Base-by-base conservation (phyloP, 1,140 invertebrate genomes). In the Agraylea sexmaculata region DNA sequence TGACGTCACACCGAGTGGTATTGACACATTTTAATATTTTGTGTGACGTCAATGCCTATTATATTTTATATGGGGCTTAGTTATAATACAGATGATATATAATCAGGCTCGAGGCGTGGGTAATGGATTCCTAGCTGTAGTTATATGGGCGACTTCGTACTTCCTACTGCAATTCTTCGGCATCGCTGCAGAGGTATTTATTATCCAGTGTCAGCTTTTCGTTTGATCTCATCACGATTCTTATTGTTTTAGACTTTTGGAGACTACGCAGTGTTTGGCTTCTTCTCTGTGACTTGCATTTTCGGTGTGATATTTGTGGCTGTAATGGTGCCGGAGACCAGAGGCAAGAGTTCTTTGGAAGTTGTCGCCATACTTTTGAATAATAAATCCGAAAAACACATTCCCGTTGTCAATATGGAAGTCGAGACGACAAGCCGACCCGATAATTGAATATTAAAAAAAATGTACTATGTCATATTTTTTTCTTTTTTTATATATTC, bases 91-190 rank as follows among this genome's bases (percentile, higher is more conserved):
- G 7, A 27, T 8, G 7, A 8, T 8, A 7, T 27, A 8, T 27
- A 27, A 8, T 27, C 23, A 8, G 23, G n/a, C n/a, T 27, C n/a
- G 40, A 35, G 40, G 40, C 13, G 21, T 42, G 13, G 40, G 20
- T 1, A 32, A 32, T 25, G 8, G 30, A 4, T 25, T 42, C 11
- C 20, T 42, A n/a, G 19, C 40, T 3, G 19, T 18, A 6, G 12
- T 13, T 11, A 42, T 35, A 13, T 42, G 40, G 40, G 8, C n/a
- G 16, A 28, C 40, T 2, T 35, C 31, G 4, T 42, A 34, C 19
- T 1, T 42, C 1, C 10, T 42, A 6, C 17, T 42, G 3, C 30
- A 34, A 16, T 42, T 34, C 23, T 42, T 42, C 22, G 32, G 32
- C 12, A n/a, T 27, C 10, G 40, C 32, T 6, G 30, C 25, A 7